Evolutionary conservation across 2,888 invertebrate genomes (phyloP), one percentile per base, ranked within the genome.

Genomic region (Tachina grossa): DNA sequence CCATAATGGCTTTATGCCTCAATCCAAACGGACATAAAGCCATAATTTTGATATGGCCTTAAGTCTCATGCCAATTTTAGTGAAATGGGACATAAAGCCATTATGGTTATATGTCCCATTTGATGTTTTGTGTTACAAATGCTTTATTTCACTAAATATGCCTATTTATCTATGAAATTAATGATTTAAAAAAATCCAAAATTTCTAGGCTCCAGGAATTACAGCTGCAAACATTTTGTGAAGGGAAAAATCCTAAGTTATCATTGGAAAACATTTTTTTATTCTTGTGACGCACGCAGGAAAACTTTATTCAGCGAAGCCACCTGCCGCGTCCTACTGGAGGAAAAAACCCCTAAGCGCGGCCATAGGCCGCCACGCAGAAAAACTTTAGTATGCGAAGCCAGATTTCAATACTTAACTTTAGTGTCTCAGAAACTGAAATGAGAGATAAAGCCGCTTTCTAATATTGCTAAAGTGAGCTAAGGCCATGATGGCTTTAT

Each of bases 121-220:
- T 22, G 59, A 59, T 31, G 59, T 59, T 61, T 43, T 61, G 63
- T 45, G 43, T 63, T 63, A 22, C 61, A 61, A 61, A 41, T 39
- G 61, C 43, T 61, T 61, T 61, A 41, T 61, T 61, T 61, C 16
- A 61, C 61, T 61, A 5, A 63, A 63, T 43, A 22, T 22, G 22
- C 22, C 22, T 63, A 63, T 45, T 63, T 63, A 63, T 63, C 43
- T 63, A 63, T 63, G 43, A 63, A 63, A 63, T 63, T 63, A 63
- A 43, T 63, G 43, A 63, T 63, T 16, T 22, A 22, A 63, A 63
- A 63, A 63, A 63, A 63, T 63, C 16, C 63, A 9, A 63, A 63
- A 63, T 63, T 63, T 63, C 16, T 63, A 43, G 63, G 63, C 63
- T 63, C 9, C 43, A 63, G 63, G 63, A 63, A 63, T 63, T 63